These are phyloP conservation scores for Anthrax anthrax DNA, from an alignment of 2,888 invertebrate genomes.

Conservation along the genomic window DNA sequence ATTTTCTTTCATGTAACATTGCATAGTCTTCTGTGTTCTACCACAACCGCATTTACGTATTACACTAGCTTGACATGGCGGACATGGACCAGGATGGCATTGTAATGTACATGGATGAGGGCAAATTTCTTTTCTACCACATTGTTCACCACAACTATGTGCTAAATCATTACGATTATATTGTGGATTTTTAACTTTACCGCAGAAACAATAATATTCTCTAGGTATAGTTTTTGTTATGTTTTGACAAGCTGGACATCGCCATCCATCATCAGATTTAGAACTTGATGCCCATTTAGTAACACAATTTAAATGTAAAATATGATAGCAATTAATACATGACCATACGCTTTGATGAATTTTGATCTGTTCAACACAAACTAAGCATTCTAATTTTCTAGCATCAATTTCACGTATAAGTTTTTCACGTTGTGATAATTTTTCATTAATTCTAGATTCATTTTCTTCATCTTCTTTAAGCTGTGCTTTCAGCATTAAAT, in stretches of 20 bases:
- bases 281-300: conserved; percentile 84
- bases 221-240: conserved; percentile 55
- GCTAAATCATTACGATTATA: conserved; percentile 65
- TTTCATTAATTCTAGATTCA: conserved; percentile 21
- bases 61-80: conserved; percentile 68
- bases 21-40: conserved; percentile 48
- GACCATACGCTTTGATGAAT: conserved; percentile 77
- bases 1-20: conserved; percentile 56
- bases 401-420: conserved; percentile 70
- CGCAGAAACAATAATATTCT: conserved; percentile 84
- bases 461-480: too few species aligned
- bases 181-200: conserved; percentile 58
- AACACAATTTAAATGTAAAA: conserved; percentile 81
- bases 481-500: background rate
- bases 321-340: conserved; percentile 81
- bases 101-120: conserved; percentile 59
- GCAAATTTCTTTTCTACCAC: conserved; percentile 44
- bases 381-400: conserved; percentile 79
- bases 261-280: conserved; percentile 70
- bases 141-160: conserved; percentile 84
- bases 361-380: conserved; percentile 80
- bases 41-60: conserved; percentile 64
- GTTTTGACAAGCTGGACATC: conserved; percentile 93
- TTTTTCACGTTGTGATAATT: conserved; percentile 63
- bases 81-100: conserved; percentile 93